Conservation (phyloP, 2,888 invertebrate genomes). For the Aplocera efformata region DNA sequence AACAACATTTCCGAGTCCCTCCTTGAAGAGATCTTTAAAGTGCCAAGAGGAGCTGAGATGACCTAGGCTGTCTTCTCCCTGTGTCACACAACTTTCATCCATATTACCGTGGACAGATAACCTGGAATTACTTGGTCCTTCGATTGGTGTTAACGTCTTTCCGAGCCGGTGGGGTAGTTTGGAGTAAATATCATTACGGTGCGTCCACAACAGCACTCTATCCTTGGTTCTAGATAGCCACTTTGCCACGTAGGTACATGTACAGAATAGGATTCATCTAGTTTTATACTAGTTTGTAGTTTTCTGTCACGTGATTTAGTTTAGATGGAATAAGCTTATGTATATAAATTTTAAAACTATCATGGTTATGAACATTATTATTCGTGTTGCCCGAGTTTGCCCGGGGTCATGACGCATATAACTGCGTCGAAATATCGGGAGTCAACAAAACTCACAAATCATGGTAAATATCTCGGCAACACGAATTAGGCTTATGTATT, state of each 20-base stretch:
- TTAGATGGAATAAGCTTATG: too few species aligned
- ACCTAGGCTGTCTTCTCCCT: slow-evolving; percentile 33
- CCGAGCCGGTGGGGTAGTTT: slow-evolving; percentile 27
- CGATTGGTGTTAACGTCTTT: slow-evolving; percentile 34
- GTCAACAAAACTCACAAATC: too few species aligned
- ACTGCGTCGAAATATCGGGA: too few species aligned
- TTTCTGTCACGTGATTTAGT: too few species aligned
- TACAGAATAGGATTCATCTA: slow-evolving; percentile 22
- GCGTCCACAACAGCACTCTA: slow-evolving; percentile 59
- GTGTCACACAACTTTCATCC: slow-evolving; percentile 16
- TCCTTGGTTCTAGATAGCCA: slow-evolving; percentile 55
- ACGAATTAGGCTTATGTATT: too few species aligned
- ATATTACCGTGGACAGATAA: not conserved
- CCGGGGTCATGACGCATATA: too few species aligned
- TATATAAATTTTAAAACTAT: too few species aligned
- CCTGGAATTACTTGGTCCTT: slow-evolving; percentile 8
- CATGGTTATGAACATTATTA: too few species aligned
- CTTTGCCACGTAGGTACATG: slow-evolving; percentile 47
- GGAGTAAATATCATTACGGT: slow-evolving; percentile 69
- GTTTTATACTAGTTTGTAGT: slow-evolving; percentile 3
- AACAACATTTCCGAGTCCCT: slow-evolving; percentile 61
- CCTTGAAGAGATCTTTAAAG: slow-evolving; percentile 58
- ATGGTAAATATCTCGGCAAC: too few species aligned
- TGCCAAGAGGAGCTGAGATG: slow-evolving; percentile 40
- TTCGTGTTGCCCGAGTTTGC: too few species aligned